Evolutionary conservation across 1,140 invertebrate species (phyloP), one percentile per base, ranked within the genome.

Genomic region (Drosophila asahinai): DNA sequence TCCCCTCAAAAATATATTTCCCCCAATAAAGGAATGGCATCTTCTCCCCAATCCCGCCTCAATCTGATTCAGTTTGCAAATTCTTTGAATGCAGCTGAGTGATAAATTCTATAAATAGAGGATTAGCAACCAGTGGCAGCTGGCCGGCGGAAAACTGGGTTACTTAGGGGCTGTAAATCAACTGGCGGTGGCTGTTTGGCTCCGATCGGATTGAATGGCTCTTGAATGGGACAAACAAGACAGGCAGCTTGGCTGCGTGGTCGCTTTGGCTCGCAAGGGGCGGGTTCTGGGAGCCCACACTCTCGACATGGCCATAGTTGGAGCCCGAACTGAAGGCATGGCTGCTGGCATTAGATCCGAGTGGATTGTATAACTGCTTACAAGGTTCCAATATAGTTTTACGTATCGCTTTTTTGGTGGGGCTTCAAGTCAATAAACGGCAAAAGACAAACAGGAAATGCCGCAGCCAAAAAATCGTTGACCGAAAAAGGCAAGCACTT

Each of bases 401-500:
- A 55, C 19, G 45, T 43, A 52, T 40, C 40, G 43, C 45, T 40
- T 61, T 60, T 60, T 72, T 73, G 67, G 67, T 43, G 67, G 70
- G 38, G 71, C 47, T 45, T 19, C 47, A 71, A 77, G 68, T 72
- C 68, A 72, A 72, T 66, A 72, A 57, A 65, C 67, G 67, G 47
- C 60, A 12, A 51, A 64, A 73, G 58, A 78, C 73, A 90, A 87
- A 89, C 84, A 89, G 84, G 84, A 89, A 89, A 90, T 84, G 81
- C 77, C 74, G 70, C 68, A 71, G 81, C 84, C 77, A 65, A 87
- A 79, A 59, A 77, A 77, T 30, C 42, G 86, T 78, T 90, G 84
- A 75, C 84, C 84, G 80, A 84, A 90, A 81, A 89, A 90, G 84
- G 84, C 86, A 75, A 84, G 68, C 77, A 65, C 59, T 71, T 73